Evolutionary conservation across 2,888 invertebrate genomes (phyloP).

Genomic region (Pedicia rivosa): DNA sequence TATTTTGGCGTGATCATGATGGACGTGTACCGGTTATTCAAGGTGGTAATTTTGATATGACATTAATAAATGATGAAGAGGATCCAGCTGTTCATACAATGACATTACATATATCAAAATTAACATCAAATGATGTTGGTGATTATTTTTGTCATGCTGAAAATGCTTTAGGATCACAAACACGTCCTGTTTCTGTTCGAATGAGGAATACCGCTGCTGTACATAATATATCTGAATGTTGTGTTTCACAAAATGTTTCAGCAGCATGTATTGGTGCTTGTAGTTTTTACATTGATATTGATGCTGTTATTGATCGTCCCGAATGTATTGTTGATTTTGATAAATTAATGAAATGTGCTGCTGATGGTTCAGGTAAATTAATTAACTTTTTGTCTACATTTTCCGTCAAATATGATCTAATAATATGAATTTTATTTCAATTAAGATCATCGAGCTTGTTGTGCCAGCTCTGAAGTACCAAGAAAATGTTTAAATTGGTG

Average conservation of each 20-base stretch:
- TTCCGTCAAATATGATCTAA: constrained; percentile 28
- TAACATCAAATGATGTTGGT: constrained; percentile 53
- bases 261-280: constrained; percentile 68
- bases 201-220: constrained; percentile 44
- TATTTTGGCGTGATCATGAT: constrained; percentile 66
- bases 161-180: constrained; percentile 60
- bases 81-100: constrained; percentile 54
- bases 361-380: constrained; percentile 47
- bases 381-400: not conserved
- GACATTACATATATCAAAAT: constrained; percentile 56
- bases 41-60: constrained; percentile 56
- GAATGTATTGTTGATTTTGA: constrained; percentile 71
- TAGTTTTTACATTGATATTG: constrained; percentile 67
- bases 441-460: constrained; percentile 71
- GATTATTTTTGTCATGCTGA: constrained; percentile 76
- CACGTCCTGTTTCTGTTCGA: constrained; percentile 56
- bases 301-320: constrained; percentile 62
- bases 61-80: constrained; percentile 40
- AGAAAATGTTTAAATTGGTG: constrained; percentile 72
- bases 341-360: constrained; percentile 73
- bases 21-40: constrained; percentile 60
- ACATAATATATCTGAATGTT: constrained; percentile 65
- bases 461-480: constrained; percentile 64
- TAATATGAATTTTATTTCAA: constrained; percentile 14
- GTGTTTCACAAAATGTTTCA: constrained; percentile 63